Percentiles rank a stretch among this genome's conserved stretches.
Conservation (phyloP, 2,888 invertebrate species). For the Eulithis testata region DNA sequence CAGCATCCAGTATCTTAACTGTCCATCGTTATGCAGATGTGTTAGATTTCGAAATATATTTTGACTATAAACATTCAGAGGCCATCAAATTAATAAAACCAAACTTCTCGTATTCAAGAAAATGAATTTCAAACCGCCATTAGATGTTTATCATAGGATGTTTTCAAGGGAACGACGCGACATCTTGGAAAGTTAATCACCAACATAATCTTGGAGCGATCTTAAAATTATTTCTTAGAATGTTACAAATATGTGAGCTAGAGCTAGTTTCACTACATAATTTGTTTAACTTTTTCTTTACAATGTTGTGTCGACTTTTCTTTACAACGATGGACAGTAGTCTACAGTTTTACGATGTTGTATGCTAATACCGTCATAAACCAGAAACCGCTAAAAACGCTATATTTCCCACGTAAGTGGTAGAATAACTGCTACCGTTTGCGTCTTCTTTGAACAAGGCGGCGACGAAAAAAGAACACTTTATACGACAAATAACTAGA, state of each 20-base stretch:
- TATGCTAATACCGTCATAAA: conserved; percentile 64
- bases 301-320: conserved; percentile 15
- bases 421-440: conserved; percentile 71
- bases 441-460: conserved; percentile 72
- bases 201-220: conserved; percentile 35
- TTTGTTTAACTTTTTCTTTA: conserved; percentile 9
- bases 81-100: conserved; percentile 44
- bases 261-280: conserved; percentile 5
- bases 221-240: conserved; percentile 38
- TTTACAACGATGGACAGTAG: conserved; percentile 6
- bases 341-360: conserved; percentile 60
- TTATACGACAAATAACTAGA: conserved; percentile 81
- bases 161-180: conserved; percentile 26
- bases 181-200: conserved; percentile 41
- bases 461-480: conserved; percentile 68
- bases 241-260: conserved; percentile 10
- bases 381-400: conserved; percentile 56
- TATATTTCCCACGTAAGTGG: conserved; percentile 62
- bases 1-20: conserved; percentile 32
- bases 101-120: conserved; percentile 31
- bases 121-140: conserved; percentile 34
- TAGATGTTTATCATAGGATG: conserved; percentile 37
- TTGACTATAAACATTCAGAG: conserved; percentile 34
- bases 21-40: conserved; percentile 36
- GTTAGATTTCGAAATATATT: conserved; percentile 38